phyloP scores from a whole-genome alignment of 2,797 vertebrate species.

The Tamandua tetradactyla region DNA sequence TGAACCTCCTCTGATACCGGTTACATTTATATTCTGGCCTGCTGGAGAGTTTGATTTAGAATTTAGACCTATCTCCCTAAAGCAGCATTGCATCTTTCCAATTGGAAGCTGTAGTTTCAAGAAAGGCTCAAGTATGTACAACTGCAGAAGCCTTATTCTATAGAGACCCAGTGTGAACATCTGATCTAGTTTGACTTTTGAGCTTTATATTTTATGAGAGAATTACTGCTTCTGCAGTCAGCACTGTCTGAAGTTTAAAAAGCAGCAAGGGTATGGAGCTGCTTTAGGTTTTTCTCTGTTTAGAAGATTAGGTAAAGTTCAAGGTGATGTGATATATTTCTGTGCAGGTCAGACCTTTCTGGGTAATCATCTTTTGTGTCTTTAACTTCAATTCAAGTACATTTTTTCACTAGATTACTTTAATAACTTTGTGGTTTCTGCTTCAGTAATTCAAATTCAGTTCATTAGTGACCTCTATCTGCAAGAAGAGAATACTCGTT shows the following conservation, averaged over 20 bases:
- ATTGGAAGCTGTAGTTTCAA: constrained; percentile 81
- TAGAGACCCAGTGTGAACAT: constrained; percentile 54
- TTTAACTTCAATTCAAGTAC: constrained; percentile 82
- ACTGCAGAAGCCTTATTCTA: constrained; percentile 73
- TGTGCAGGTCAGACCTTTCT: constrained; percentile 72
- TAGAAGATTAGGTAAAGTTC: constrained; percentile 67
- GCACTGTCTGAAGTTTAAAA: constrained; percentile 58
- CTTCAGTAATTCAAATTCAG: constrained; percentile 85
- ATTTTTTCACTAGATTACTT: constrained; percentile 84
- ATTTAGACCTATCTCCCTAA: constrained; percentile 74
- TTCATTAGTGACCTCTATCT: constrained; percentile 92
- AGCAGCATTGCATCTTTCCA: constrained; percentile 75
- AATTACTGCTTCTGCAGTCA: background rate
- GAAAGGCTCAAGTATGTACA: constrained; percentile 63
- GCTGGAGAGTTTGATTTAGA: constrained; percentile 82
- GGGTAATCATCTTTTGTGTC: constrained; percentile 69
- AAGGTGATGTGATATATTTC: constrained; percentile 76
- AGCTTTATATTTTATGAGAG: background rate
- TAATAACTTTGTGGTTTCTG: constrained; percentile 84
- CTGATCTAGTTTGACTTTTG: constrained; percentile 65
- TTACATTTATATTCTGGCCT: constrained; percentile 81
- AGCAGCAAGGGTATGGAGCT: background rate
- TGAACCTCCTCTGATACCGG: constrained; percentile 76
- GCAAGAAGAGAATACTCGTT: constrained; percentile 84
- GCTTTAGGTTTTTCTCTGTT: constrained; percentile 57